phyloP scores from a whole-genome alignment of 2,888 invertebrate genomes.

The Amiota mariae region DNA sequence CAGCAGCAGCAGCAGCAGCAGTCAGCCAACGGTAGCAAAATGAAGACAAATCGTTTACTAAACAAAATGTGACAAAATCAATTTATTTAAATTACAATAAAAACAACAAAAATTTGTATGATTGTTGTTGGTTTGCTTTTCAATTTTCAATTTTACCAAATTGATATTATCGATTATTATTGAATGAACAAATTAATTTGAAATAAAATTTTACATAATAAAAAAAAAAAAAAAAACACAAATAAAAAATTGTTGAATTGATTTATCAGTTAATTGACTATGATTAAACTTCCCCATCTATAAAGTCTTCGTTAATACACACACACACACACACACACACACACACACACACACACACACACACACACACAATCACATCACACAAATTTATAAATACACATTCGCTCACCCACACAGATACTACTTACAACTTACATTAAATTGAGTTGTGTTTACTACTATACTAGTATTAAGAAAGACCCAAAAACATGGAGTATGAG shows the following conservation, averaged over 20 bases:
- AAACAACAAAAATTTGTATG: neutral
- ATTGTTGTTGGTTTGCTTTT: neutral
- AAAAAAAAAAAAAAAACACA: neutral
- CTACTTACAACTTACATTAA: too few relatives aligned
- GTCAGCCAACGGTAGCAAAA: neutral
- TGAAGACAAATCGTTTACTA: constrained; percentile 7
- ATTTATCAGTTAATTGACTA: neutral
- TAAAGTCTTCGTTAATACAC: neutral
- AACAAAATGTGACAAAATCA: constrained; percentile 17
- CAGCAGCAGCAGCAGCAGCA: too few relatives aligned
- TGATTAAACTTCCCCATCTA: neutral
- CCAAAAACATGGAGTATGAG: too few relatives aligned
- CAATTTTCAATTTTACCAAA: neutral
- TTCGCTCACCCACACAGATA: too few relatives aligned
- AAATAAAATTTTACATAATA: constrained; percentile 14
- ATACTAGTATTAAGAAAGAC: too few relatives aligned
- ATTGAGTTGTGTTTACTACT: too few relatives aligned
- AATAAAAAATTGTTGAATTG: neutral
- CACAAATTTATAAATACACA: too few relatives aligned
- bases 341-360: too few relatives aligned
- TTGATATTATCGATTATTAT: constrained; percentile 1
- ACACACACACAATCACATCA: too few relatives aligned
- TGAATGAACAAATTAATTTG: constrained; percentile 2
- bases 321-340: too few relatives aligned
- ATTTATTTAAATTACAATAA: constrained; percentile 17